Evolutionary conservation across 2,113 vertebrate species (phyloP), one percentile per base, ranked within the genome.

Genomic region (Amblyornis subalaris): DNA sequence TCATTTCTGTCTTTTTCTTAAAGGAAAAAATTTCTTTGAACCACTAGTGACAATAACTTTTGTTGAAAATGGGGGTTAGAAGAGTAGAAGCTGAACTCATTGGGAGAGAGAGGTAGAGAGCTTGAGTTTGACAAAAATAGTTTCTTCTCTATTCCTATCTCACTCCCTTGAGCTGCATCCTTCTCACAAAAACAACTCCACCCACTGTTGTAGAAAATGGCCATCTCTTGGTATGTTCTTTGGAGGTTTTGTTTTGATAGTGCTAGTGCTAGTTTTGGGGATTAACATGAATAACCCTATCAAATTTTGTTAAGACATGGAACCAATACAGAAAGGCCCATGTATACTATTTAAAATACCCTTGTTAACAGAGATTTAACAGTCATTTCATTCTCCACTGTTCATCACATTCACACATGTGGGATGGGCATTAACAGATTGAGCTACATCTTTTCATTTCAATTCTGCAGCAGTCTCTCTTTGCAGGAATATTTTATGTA

Each of bases 401-500:
- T 89, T 95, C 85, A 85, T 93, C 91, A 90, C 72, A 57, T 88
- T 91, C 93, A 94, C 90, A 88, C 88, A 90, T 95, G 91, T 90
- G 80, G 88, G 93, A 92, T 89, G 92, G 95, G 83, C 89, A 96
- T 97, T 97, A 94, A 92, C 93, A 91, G 95, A 95, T 96, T 97
- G 93, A 93, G 96, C 95, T 97, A 95, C 96, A 97, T 97, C 93
- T 96, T 95, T 98, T 97, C 95, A 96, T 98, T 98, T 97, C 95
- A 84, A 96, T 97, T 97, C 96, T 74, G 92, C 67, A 66, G 96
- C 94, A 93, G 93, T 57, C 64, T 74, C 94, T 94, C 97, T 96
- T 96, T 95, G 95, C 88, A 97, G 95, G 96, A 97, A 98, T 97
- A 96, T 96, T 94, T 96, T 96, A 97, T 95, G 94, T 95, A 91